Evolutionary conservation across 2,113 vertebrate genomes (phyloP), one percentile per base, ranked within the genome.

Genomic region (Heloderma charlesbogerti): DNA sequence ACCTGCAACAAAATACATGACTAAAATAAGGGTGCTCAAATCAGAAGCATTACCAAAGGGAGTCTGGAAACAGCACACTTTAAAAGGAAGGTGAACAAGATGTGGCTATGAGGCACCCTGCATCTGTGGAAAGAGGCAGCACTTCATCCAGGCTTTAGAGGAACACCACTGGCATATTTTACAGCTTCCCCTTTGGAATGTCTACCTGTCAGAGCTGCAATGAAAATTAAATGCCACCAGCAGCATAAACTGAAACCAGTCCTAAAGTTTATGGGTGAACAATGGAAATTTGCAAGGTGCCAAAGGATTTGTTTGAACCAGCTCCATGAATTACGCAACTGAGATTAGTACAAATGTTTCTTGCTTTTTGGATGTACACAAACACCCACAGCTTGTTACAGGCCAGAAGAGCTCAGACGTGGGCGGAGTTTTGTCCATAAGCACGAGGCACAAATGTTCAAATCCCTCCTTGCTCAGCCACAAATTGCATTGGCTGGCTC

Each of bases 151-250:
- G 31, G 48, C 48, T 54, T 51, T 2, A 51, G 45, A 51, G 48
- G 48, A 80, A 34, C 29, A 29, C 3, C 45, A 54, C 45, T 2
- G 13, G 54, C 80, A 18, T 63, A 92, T 31, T 72, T 91, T 94
- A 88, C 60, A 91, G 45, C 25, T 88, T 77, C 89, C 93, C 67
- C 89, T 92, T 40, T 0, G 84, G 91, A 84, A 88, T 86, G 71
- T 79, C 88, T 80, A 80, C 45, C 88, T 87, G 82, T 18, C 81
- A 90, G 92, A 93, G 75, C 81, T 45, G 92, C 77, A 60, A 86
- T 66, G 91, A 95, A 94, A 96, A 95, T 95, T 93, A 95, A 95
- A 94, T 80, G 89, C 92, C 94, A 95, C 93, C 94, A 95, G 67
- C 95, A 93, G 92, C 0, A 88, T 85, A 83, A 87, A 67, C 89